Base-by-base conservation (phyloP, 2,797 vertebrate species). In the Glyptemys insculpta region DNA sequence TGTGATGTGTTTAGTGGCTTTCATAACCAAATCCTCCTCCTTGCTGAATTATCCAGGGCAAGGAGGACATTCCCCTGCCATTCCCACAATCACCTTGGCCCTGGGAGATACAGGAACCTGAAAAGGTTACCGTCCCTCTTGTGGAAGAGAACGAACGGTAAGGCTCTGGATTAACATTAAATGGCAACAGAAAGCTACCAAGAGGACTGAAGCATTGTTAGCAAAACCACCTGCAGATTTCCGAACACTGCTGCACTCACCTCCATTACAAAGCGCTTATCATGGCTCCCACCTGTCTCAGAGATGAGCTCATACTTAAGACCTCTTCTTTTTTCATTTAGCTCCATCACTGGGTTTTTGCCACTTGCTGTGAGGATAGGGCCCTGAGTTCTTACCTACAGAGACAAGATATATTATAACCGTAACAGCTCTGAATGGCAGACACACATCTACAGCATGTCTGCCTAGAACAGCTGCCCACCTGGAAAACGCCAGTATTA, bases 221-320 rank as follows among this genome's bases (percentile, higher is more conserved):
- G 11, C n/a, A n/a, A 81, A 81, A 29, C 6, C 41, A 19, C 49
- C 25, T 41, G 11, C 49, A 9, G 37, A 0, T 56, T 37, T 56
- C 44, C 21, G 44, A 57, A 29, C 50, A 37, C 31, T 53, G 89
- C 91, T 50, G 56, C 68, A 92, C 98, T 98, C 79, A 99, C 99
- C 99, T 99, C 99, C 99, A 99, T 99, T 76, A 99, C 99, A 88
- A 99, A 99, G 93, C 99, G 99, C 95, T 99, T 99, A 98, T 99
- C 99, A 1, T 99, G 99, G 98, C 99, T 99, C 93, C 99, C 99
- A 25, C 99, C 99, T 1, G 99, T 99, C 97, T 99, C 99, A 0
- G 99, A 99, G 98, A 99, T 99, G 94, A 99, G 99, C 97, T 99
- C 99, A 0, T 99, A 99, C 95, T 99, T 99, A 95, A 99, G 99